Evolutionary conservation across 2,888 invertebrate genomes (phyloP).

Genomic region (Stramonita haemastoma): DNA sequence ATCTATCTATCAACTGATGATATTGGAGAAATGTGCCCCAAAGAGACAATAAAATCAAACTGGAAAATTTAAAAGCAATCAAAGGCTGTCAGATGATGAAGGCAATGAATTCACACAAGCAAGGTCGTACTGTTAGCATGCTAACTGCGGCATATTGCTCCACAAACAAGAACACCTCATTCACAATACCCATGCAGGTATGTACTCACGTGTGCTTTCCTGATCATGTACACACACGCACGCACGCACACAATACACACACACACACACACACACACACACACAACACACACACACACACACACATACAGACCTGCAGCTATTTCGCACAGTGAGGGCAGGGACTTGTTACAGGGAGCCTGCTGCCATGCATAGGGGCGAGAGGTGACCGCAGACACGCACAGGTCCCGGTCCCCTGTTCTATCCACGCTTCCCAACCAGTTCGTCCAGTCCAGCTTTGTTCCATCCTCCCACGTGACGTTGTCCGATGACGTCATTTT

Average conservation of each 20-base stretch:
- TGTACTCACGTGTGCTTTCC: neutral
- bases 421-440: neutral
- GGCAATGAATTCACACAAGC: too few relatives aligned
- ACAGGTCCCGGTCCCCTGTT: neutral
- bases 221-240: neutral
- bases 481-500: constrained; percentile 8
- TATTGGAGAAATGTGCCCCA: too few relatives aligned
- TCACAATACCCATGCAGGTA: neutral
- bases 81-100: too few relatives aligned
- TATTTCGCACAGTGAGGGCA: constrained; percentile 30
- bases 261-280: neutral
- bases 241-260: neutral
- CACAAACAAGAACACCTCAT: too few relatives aligned
- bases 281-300: neutral
- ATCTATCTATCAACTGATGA: too few relatives aligned
- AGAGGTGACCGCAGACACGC: neutral
- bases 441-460: constrained; percentile 26
- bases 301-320: neutral
- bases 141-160: too few relatives aligned
- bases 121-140: too few relatives aligned
- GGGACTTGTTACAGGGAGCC: neutral
- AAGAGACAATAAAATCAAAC: too few relatives aligned
- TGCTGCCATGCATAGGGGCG: neutral
- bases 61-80: too few relatives aligned
- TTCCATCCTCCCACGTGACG: constrained; percentile 30